These are phyloP conservation scores for Oreamnos americanus DNA, from an alignment of 2,113 vertebrate genomes.

Conservation along the genomic window DNA sequence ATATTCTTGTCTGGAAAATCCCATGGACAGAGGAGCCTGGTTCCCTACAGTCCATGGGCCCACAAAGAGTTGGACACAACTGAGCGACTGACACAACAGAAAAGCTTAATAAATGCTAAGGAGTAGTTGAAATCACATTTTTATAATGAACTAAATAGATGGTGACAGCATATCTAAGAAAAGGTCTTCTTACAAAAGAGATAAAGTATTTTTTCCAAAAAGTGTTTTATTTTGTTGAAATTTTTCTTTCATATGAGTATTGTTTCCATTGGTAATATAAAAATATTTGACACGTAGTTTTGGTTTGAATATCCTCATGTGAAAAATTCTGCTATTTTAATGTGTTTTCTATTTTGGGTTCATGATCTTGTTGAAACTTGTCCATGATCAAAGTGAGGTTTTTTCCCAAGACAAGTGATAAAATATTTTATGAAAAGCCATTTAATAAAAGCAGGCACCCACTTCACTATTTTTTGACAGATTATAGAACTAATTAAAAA, in stretches of 20 bases:
- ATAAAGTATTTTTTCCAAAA: background rate
- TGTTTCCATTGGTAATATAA: background rate
- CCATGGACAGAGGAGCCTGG: background rate
- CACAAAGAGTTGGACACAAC: background rate
- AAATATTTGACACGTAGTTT: background rate
- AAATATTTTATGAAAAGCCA: background rate
- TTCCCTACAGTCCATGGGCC: background rate
- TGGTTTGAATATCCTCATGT: background rate
- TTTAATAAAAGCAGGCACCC: background rate
- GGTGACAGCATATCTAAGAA: background rate
- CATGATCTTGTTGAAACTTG: background rate
- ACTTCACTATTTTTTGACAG: background rate
- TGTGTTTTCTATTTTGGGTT: background rate
- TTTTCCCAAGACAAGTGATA: background rate
- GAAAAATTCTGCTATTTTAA: background rate
- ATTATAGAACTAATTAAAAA: background rate
- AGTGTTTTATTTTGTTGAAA: background rate
- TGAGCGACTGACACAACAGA: rapidly evolving
- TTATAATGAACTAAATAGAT: background rate
- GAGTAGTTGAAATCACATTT: background rate
- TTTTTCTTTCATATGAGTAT: background rate
- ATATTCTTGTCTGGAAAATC: background rate
- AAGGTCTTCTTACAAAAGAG: background rate
- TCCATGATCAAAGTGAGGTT: background rate
- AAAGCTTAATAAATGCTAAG: background rate